phyloP scores from a whole-genome alignment of 2,888 invertebrate genomes.

The Tenthredo livida region DNA sequence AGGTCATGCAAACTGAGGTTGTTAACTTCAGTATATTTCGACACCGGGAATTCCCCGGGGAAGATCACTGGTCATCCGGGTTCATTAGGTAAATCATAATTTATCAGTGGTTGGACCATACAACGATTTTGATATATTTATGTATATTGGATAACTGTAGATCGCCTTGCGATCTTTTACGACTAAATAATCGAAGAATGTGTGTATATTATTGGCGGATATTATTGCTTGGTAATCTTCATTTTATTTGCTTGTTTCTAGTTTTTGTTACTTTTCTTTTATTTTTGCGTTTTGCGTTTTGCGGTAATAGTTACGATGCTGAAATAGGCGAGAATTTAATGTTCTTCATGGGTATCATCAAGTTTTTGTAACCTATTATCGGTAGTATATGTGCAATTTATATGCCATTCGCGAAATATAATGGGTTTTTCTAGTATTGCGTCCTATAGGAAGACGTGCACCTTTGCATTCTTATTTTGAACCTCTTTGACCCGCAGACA shows the following conservation, averaged over 20 bases:
- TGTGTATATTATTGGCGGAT: too few species aligned
- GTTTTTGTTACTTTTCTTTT: background rate
- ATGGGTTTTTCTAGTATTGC: background rate
- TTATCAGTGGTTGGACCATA: too few species aligned
- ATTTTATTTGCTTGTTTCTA: background rate
- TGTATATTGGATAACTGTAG: too few species aligned
- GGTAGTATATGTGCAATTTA: background rate
- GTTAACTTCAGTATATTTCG: background rate
- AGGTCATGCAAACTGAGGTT: background rate
- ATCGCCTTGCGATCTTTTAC: too few species aligned
- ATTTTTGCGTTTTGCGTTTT: background rate
- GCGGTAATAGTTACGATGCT: background rate
- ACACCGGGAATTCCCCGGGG: background rate
- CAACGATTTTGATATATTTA: too few species aligned
- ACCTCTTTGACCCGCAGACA: background rate
- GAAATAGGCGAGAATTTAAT: background rate
- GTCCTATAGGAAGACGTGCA: background rate
- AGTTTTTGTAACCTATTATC: background rate
- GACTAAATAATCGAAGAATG: too few species aligned
- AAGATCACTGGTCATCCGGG: background rate
- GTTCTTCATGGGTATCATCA: background rate
- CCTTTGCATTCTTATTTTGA: background rate
- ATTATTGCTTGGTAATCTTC: background rate
- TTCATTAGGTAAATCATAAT: background rate
- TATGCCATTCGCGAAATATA: background rate